Percentiles rank a stretch among this genome's conserved stretches.
Evolutionary conservation across 2,797 vertebrate species (phyloP).

Genomic region (Spizella passerina): DNA sequence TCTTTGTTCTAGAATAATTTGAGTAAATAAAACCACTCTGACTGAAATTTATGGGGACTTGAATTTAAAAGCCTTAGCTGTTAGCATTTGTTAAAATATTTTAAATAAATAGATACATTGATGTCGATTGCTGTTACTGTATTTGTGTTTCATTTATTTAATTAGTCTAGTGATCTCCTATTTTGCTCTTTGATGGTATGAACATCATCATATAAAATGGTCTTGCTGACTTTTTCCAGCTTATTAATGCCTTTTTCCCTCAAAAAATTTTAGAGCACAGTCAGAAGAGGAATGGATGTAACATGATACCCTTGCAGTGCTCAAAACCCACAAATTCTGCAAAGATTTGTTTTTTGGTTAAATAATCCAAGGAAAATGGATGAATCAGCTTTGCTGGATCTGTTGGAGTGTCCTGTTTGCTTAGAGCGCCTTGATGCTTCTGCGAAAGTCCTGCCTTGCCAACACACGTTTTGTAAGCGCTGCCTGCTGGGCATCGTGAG

Average conservation of each 20-base stretch:
- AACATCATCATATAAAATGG: not conserved
- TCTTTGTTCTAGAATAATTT: constrained; percentile 3
- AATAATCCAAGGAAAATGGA: constrained; percentile 84
- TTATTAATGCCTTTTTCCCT: not conserved
- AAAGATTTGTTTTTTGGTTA: constrained; percentile 39
- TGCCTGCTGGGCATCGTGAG: constrained; percentile 94
- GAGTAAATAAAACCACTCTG: not conserved
- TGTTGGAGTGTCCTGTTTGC: constrained; percentile 97
- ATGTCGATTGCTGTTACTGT: not conserved
- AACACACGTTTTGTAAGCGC: constrained; percentile 96
- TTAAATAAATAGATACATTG: not conserved
- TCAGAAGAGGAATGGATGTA: constrained; percentile 91
- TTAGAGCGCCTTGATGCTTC: constrained; percentile 95
- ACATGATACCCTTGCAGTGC: constrained; percentile 83
- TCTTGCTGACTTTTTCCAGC: not conserved
- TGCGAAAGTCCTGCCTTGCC: constrained; percentile 96
- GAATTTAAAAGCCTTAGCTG: not conserved
- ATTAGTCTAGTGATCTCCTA: not conserved
- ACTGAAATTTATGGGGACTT: not conserved
- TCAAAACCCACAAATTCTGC: constrained; percentile 48
- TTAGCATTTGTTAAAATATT: not conserved
- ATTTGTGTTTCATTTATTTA: not conserved
- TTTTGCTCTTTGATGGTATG: not conserved
- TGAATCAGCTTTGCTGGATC: constrained; percentile 94
- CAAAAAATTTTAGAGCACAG: constrained; percentile 63